Conservation (phyloP, 2,888 invertebrate species). For the Bugulina stolonifera region DNA sequence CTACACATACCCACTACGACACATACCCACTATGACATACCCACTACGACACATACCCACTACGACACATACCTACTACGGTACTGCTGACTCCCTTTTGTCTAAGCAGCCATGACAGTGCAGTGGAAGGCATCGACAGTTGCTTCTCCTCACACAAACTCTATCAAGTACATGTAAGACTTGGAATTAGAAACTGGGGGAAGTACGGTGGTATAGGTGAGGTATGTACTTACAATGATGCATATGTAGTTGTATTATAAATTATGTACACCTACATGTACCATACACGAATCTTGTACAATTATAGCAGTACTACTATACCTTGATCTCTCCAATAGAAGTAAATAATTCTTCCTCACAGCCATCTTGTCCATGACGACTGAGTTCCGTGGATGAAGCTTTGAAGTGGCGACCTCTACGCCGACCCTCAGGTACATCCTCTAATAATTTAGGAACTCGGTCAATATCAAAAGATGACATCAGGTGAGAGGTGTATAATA, state of each 20-base stretch:
- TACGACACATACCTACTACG: conserved; percentile 43
- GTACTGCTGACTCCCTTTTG: conserved; percentile 37
- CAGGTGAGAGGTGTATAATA: too few relatives aligned
- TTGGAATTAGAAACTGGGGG: too few relatives aligned
- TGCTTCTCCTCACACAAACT: conserved; percentile 38
- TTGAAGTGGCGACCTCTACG: conserved; percentile 41
- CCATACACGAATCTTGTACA: not conserved
- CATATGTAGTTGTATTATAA: not conserved
- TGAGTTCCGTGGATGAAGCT: conserved; percentile 36
- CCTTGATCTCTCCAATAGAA: conserved; percentile 31
- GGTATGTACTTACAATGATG: too few relatives aligned
- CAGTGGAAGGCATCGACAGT: conserved; percentile 39
- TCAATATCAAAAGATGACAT: too few relatives aligned
- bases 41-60: too few relatives aligned
- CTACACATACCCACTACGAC: too few relatives aligned
- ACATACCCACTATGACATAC: too few relatives aligned
- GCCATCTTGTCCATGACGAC: conserved; percentile 44
- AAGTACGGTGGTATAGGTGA: too few relatives aligned
- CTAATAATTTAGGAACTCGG: too few relatives aligned
- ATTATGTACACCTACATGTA: too few relatives aligned
- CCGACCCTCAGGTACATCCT: conserved; percentile 44
- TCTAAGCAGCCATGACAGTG: conserved; percentile 44
- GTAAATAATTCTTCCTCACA: conserved; percentile 46
- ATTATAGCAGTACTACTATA: not conserved
- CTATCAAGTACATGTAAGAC: too few relatives aligned